These are phyloP conservation scores for Athripsodes cinereus DNA, from an alignment of 2,888 invertebrate genomes.

Conservation along the genomic window DNA sequence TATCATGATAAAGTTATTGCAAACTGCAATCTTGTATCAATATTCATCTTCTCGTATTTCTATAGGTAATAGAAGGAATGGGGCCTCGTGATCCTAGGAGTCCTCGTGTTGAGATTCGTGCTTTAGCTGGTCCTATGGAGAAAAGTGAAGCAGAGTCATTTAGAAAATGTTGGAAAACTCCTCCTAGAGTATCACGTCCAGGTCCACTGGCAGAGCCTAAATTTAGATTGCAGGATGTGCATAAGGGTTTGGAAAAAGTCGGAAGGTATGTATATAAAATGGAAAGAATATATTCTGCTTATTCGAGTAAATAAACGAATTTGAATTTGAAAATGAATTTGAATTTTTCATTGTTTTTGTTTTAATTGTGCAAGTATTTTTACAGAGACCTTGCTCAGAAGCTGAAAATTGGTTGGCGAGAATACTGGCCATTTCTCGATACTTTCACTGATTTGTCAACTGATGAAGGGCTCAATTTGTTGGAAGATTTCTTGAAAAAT, in stretches of 20 bases:
- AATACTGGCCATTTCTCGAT: slow-evolving; percentile 89
- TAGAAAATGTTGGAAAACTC: slow-evolving; percentile 77
- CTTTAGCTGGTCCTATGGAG: slow-evolving; percentile 90
- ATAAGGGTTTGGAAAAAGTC: slow-evolving; percentile 83
- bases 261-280: slow-evolving; percentile 62
- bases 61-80: not conserved
- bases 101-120: slow-evolving; percentile 70
- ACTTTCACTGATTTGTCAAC: slow-evolving; percentile 73
- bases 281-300: too few relatives aligned
- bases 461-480: slow-evolving; percentile 61
- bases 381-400: slow-evolving; percentile 62
- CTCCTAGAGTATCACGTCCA: slow-evolving; percentile 48
- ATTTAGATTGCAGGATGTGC: slow-evolving; percentile 63
- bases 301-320: too few relatives aligned
- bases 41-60: not conserved
- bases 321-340: too few relatives aligned
- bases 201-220: slow-evolving; percentile 28
- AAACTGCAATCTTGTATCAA: not conserved
- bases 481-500: slow-evolving; percentile 68
- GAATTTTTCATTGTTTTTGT: too few relatives aligned
- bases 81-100: slow-evolving; percentile 51
- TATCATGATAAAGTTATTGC: too few relatives aligned
- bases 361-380: too few relatives aligned
- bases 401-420: slow-evolving; percentile 75
- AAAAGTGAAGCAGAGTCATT: slow-evolving; percentile 64